These are phyloP conservation scores for Myotis planiceps DNA, from an alignment of 2,797 vertebrate genomes.

Conservation along the genomic window DNA sequence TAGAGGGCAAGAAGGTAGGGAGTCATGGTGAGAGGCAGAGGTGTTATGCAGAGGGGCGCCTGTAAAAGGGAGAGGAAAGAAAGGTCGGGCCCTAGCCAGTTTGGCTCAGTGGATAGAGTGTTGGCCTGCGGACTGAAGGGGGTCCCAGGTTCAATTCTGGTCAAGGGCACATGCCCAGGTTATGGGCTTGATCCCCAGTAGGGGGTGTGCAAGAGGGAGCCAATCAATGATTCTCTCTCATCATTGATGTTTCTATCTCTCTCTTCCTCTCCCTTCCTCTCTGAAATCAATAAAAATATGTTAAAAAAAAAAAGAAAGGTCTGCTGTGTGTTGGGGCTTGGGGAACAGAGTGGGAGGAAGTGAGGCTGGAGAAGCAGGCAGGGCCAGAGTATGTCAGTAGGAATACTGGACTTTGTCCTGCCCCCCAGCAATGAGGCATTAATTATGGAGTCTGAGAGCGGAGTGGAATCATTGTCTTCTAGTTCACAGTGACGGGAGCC, in stretches of 20 bases:
- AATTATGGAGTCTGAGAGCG: background rate
- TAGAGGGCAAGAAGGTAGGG: background rate
- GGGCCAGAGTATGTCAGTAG: background rate
- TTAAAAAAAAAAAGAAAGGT: no score
- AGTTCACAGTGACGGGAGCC: background rate
- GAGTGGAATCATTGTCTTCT: background rate
- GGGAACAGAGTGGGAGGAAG: background rate
- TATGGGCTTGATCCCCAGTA: no score
- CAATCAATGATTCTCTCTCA: no score
- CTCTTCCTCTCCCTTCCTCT: no score
- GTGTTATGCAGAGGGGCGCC: accelerated
- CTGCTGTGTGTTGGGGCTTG: background rate
- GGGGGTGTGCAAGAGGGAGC: no score
- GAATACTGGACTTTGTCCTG: background rate
- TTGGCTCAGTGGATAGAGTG: no score
- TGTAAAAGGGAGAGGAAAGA: background rate
- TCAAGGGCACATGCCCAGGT: no score
- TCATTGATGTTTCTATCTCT: no score
- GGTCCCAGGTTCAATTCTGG: no score
- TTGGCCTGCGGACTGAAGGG: no score
- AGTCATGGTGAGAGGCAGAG: background rate
- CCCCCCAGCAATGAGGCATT: background rate
- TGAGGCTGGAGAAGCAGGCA: background rate
- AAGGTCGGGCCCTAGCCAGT: no score
- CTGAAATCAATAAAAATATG: no score